A percentile compares a stretch with the other conserved stretches of the same genome.
These are phyloP conservation scores for Corythucha ciliata DNA, from an alignment of 2,888 invertebrate genomes.

Conservation along the genomic window DNA sequence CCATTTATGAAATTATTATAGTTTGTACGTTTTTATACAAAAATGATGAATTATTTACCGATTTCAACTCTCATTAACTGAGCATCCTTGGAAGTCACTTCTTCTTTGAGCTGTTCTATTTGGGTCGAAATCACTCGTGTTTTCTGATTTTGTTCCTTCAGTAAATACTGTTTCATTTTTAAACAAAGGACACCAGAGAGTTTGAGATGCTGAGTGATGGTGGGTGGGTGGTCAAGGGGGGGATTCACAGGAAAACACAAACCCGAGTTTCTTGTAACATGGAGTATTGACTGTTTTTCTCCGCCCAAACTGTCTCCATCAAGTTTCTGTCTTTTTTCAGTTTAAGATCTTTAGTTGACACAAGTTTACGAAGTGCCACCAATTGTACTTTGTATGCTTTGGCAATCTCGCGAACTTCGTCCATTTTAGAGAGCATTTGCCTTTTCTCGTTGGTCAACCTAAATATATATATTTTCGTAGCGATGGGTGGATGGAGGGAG, in stretches of 20 bases:
- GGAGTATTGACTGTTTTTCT: conserved; percentile 20
- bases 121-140: conserved; percentile 17
- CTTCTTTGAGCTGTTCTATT: conserved; percentile 23
- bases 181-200: not conserved
- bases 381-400: conserved; percentile 17
- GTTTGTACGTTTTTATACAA: too few species aligned
- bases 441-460: conserved; percentile 11
- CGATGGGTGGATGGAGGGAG: too few species aligned
- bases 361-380: conserved; percentile 4
- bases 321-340: conserved; percentile 20
- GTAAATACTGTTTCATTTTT: conserved; percentile 6
- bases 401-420: conserved; percentile 1
- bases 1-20: too few species aligned
- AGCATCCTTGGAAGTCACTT: conserved; percentile 13
- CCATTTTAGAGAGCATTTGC: not conserved
- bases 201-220: too few species aligned
- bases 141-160: conserved; percentile 16
- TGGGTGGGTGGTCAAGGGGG: too few species aligned
- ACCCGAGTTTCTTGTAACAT: conserved; percentile 20
- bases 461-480: too few species aligned
- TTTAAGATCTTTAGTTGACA: not conserved
- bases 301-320: conserved; percentile 18
- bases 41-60: too few species aligned
- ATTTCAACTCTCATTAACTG: conserved; percentile 17
- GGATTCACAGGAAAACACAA: not conserved